A percentile compares a stretch with the other conserved stretches of the same genome.
These are phyloP conservation scores for Thaumatotibia leucotreta DNA, from an alignment of 1,140 invertebrate species.

Conservation along the genomic window DNA sequence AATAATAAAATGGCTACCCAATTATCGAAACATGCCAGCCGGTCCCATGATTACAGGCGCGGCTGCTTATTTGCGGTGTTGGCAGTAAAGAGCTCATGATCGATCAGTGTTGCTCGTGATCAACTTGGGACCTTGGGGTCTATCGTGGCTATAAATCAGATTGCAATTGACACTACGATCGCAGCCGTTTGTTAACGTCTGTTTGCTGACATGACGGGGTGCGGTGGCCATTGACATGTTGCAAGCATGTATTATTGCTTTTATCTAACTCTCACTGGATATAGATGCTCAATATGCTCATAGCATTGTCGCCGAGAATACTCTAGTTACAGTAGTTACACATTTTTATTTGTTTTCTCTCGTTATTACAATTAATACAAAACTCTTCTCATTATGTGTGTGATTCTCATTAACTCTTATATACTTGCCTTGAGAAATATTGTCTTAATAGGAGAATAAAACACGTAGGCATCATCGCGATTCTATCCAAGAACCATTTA, in stretches of 20 bases:
- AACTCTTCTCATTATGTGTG: too few relatives aligned
- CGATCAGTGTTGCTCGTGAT: background rate
- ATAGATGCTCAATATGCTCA: too few relatives aligned
- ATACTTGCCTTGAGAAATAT: too few relatives aligned
- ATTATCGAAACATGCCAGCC: constrained; percentile 7
- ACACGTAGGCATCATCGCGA: too few relatives aligned
- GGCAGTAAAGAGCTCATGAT: background rate
- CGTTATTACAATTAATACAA: too few relatives aligned
- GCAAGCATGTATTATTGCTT: background rate
- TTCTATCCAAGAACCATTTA: too few relatives aligned
- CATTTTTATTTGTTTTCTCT: too few relatives aligned
- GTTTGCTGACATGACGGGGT: constrained; percentile 9
- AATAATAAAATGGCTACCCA: too few relatives aligned
- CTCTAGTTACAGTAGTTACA: too few relatives aligned
- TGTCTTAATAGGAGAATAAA: too few relatives aligned
- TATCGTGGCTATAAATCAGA: constrained; percentile 5
- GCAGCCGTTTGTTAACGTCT: constrained; percentile 7
- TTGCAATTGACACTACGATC: constrained; percentile 12
- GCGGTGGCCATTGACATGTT: background rate
- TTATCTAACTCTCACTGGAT: background rate
- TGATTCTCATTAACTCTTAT: too few relatives aligned
- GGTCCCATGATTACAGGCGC: background rate
- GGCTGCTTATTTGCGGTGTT: background rate
- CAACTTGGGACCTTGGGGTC: constrained; percentile 2
- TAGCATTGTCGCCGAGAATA: too few relatives aligned